Base-by-base conservation (phyloP, 1,140 invertebrate genomes). In the Muscidifurax raptorellus region DNA sequence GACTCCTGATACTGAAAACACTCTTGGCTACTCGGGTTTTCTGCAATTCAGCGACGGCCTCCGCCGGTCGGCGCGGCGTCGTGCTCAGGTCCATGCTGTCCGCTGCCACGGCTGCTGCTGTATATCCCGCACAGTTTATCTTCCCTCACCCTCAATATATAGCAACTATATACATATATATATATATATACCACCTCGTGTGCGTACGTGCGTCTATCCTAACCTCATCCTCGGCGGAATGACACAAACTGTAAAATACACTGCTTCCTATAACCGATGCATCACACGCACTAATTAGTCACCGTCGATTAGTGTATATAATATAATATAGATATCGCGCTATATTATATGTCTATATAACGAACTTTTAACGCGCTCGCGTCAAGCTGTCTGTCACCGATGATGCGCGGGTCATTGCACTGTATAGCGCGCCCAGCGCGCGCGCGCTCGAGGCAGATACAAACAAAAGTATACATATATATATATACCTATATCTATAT, bases 1-100 rank as follows among this genome's bases (percentile, higher is more conserved):
- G 88, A 86, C 93, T 94, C 10, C 94, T 89, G 69, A 94, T 94
- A 66, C 94, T 94, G 88, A 94, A 94, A 22, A 94, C 94, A 76
- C 94, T 94, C 83, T 94, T 94, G 12, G 94, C 94, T 2, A 94
- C 91, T 7, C 94, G 88, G 6, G 93, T 91, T 87, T 94, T 94
- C 78, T 91, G 89, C 66, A 91, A 67, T 71, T 94, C 91, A 47
- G 87, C 86, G 40, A 89, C 75, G 89, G 90, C 77, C 87, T 90
- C 64, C 36, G 74, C 82, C 72, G 82, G 66, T 28, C 52, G 75
- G 80, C 92, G 90, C 15, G 91, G 89, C 52, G 91, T 91, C 64
- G 92, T 93, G 82, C 92, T 93, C 44, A 93, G 88, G 85, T 93
- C 92, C 92, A 93, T 92, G 64, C 83, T 80, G 36, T 67, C 18